Percentiles rank a stretch among this genome's conserved stretches.
Evolutionary conservation across 1,140 invertebrate genomes (phyloP).

Genomic region (Drosophila equinoxialis): DNA sequence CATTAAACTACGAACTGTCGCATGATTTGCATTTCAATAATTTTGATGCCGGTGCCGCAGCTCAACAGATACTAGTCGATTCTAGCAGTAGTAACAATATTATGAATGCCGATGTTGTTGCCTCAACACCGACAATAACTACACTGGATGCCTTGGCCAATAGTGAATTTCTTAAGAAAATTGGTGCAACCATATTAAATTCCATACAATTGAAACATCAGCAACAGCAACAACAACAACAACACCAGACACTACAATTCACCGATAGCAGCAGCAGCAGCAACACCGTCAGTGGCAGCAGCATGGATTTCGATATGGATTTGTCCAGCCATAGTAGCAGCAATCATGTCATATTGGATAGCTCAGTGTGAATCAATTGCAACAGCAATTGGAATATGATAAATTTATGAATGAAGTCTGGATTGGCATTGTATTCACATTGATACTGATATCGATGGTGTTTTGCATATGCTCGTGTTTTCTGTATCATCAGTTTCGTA

Average conservation of each 20-base stretch:
- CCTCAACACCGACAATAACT: conserved; percentile 67
- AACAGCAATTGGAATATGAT: conserved; percentile 79
- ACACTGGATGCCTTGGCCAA: conserved; percentile 47
- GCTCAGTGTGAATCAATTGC: conserved; percentile 71
- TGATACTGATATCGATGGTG: conserved; percentile 80
- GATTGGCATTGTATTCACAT: conserved; percentile 80
- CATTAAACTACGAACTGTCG: conserved; percentile 78
- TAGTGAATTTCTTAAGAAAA: conserved; percentile 72
- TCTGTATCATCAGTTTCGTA: conserved; percentile 80
- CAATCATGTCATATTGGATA: conserved; percentile 71
- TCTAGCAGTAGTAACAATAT: conserved; percentile 42
- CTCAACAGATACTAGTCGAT: conserved; percentile 68
- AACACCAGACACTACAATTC: not conserved
- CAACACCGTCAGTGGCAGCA: conserved; percentile 36
- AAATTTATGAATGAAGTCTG: conserved; percentile 83
- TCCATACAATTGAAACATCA: conserved; percentile 72
- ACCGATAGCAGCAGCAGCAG: conserved; percentile 47
- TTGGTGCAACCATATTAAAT: conserved; percentile 70
- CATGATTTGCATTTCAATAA: conserved; percentile 75
- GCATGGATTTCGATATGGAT: conserved; percentile 71
- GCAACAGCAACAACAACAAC: conserved; percentile 6
- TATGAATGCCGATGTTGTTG: conserved; percentile 30
- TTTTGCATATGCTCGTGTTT: conserved; percentile 82
- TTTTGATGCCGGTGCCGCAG: conserved; percentile 55
- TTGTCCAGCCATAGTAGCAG: conserved; percentile 31